These are phyloP conservation scores for Oryctes rhinoceros DNA, from an alignment of 1,140 invertebrate species.

Conservation along the genomic window DNA sequence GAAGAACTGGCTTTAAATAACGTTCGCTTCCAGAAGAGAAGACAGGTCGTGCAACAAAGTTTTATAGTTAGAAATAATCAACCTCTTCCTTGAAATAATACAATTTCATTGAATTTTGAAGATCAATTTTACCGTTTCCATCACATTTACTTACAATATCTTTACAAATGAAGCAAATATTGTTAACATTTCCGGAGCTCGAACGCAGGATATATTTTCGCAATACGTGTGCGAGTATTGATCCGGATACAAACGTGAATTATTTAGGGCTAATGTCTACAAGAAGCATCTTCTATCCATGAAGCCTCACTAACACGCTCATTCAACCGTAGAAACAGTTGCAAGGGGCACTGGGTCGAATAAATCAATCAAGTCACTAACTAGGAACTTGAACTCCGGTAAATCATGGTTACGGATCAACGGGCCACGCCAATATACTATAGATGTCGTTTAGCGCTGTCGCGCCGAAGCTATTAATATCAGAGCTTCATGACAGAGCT, in stretches of 20 bases:
- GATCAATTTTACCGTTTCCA: no score
- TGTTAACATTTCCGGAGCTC: no score
- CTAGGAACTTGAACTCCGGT: conserved; percentile 8
- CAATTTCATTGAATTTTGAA: no score
- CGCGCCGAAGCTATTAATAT: conserved; percentile 4
- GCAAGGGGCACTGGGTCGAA: background rate
- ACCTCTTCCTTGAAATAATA: no score
- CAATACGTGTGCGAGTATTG: no score
- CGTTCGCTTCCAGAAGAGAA: no score
- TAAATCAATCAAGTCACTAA: conserved; percentile 42
- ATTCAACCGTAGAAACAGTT: background rate
- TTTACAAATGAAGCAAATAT: no score
- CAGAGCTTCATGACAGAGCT: background rate
- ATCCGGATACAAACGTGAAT: background rate
- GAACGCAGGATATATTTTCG: no score
- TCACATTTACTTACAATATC: no score
- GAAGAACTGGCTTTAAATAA: no score
- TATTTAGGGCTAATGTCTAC: background rate
- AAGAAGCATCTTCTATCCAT: background rate
- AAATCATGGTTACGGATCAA: conserved; percentile 14
- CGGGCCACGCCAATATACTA: background rate
- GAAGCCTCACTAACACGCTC: background rate
- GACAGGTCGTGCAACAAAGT: no score
- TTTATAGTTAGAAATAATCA: no score
- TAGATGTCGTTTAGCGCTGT: background rate